Conservation (phyloP, 2,888 invertebrate genomes). For the Odontomyia ornata region DNA sequence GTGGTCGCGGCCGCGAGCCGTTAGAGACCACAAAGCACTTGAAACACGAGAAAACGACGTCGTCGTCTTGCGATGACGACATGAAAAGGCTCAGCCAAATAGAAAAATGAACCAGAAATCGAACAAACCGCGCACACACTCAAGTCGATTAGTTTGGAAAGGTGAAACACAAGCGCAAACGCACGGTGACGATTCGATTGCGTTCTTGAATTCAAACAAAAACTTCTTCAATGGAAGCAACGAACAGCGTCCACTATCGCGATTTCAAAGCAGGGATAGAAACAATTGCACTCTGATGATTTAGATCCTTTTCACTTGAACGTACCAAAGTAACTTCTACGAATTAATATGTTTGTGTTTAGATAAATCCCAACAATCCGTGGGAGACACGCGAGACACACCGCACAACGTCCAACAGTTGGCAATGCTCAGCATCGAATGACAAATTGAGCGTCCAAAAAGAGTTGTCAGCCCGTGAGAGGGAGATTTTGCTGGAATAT, state of each 20-base stretch:
- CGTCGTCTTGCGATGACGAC: conserved; percentile 4
- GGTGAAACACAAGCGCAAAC: not conserved
- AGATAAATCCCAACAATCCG: too few relatives aligned
- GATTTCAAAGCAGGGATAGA: not conserved
- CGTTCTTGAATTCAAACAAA: not conserved
- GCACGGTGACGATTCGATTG: not conserved
- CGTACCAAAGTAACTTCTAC: too few relatives aligned
- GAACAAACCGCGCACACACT: not conserved
- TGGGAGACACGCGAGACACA: not conserved
- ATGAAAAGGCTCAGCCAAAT: not conserved
- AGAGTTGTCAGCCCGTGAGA: not conserved
- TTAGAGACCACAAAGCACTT: not conserved
- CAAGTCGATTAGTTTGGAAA: not conserved
- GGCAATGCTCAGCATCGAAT: conserved; percentile 26
- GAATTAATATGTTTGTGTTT: too few relatives aligned
- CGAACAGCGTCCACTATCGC: not conserved
- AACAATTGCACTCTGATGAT: too few relatives aligned
- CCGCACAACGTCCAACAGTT: conserved; percentile 8
- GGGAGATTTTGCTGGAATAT: not conserved
- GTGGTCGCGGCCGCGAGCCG: conserved; percentile 12
- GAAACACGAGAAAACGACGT: not conserved
- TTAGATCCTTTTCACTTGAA: too few relatives aligned
- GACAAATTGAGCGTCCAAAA: not conserved
- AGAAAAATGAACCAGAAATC: not conserved
- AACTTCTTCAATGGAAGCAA: not conserved